phyloP scores from a whole-genome alignment of 2,113 vertebrate genomes.

The Oreotragus oreotragus region DNA sequence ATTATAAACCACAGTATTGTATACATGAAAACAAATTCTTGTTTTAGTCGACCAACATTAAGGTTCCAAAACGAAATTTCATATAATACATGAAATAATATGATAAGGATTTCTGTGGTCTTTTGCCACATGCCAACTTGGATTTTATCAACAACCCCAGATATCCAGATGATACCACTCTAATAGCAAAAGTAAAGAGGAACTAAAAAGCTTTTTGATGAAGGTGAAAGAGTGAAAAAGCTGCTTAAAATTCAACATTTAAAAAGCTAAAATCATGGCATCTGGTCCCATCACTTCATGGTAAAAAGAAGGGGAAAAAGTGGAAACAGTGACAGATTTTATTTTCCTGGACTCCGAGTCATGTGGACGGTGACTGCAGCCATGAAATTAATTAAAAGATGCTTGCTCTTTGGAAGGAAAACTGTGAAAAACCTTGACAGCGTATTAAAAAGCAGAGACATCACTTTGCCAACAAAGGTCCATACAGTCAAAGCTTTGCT shows the following conservation, averaged over 20 bases:
- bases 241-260: not conserved
- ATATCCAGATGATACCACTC: not conserved
- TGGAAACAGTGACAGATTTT: not conserved
- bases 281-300: not conserved
- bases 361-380: not conserved
- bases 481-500: not conserved
- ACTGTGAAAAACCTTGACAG: not conserved
- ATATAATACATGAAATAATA: not conserved
- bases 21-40: slow-evolving; percentile 1
- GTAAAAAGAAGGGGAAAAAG: not conserved
- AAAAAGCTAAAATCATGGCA: not conserved
- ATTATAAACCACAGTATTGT: not conserved
- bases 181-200: not conserved
- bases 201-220: not conserved
- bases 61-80: not conserved
- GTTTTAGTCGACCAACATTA: not conserved
- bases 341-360: not conserved
- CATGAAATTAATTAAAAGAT: not conserved
- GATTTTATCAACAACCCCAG: not conserved
- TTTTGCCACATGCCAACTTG: not conserved
- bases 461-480: not conserved
- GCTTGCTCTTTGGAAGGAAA: not conserved
- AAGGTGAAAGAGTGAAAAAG: not conserved
- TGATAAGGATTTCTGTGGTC: not conserved
- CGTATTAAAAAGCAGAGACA: not conserved